Conservation (phyloP, 1,140 invertebrate species). For the Wiebesia pumilae region DNA sequence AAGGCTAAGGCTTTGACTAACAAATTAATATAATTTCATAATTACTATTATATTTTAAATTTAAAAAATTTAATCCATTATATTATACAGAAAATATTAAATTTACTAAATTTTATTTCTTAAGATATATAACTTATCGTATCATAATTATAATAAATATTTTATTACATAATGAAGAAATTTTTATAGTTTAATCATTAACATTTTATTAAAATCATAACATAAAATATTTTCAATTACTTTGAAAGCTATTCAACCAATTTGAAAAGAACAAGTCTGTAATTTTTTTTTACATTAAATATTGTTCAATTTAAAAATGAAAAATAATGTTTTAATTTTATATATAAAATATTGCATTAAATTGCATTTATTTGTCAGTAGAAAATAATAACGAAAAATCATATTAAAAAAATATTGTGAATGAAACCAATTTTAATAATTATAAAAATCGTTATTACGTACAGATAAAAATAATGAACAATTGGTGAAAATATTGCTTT, state of each 20-base stretch:
- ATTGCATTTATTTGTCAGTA: too few relatives aligned
- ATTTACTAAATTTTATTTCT: not conserved
- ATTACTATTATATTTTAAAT: not conserved
- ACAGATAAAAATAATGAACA: too few relatives aligned
- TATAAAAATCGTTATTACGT: too few relatives aligned
- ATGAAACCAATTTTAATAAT: too few relatives aligned
- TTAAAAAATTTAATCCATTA: not conserved
- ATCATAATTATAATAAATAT: not conserved
- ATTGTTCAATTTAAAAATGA: not conserved
- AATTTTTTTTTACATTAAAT: not conserved
- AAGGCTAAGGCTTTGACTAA: not conserved
- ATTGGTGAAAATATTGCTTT: not conserved
- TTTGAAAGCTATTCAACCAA: not conserved
- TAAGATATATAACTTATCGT: not conserved
- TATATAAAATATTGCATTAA: not conserved
- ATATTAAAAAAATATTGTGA: too few relatives aligned
- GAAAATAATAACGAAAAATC: too few relatives aligned
- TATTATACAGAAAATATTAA: not conserved
- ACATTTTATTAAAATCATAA: not conserved
- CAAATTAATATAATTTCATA: not conserved
- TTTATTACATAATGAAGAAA: not conserved
- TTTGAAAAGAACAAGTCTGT: not conserved
- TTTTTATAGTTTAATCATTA: not conserved
- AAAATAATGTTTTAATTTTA: not conserved
- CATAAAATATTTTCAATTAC: not conserved